Base-by-base conservation (phyloP, 2,797 vertebrate genomes). In the Betta splendens region DNA sequence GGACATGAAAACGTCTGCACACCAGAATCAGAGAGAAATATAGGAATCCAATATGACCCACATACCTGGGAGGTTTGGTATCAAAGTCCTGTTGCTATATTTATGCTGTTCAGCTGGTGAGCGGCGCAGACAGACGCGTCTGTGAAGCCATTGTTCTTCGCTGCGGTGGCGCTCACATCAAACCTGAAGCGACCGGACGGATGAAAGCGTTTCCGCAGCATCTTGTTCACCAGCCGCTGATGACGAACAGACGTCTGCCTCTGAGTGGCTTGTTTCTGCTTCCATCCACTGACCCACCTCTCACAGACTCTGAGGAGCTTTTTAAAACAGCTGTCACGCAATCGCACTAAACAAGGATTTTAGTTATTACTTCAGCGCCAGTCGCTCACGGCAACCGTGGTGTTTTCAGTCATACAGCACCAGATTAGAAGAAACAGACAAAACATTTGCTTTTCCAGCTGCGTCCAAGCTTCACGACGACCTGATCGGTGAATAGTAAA, bases 221-320 rank as follows among this genome's bases (percentile, higher is more conserved):
- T n/a, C n/a, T n/a, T n/a, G n/a, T n/a, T n/a, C n/a, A n/a, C n/a
- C n/a, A n/a, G n/a, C n/a, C 33, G 7, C 25, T 37, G 25, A 64
- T 62, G 31, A 54, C 40, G 13, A 62, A 35, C 37, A 50, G 23
- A n/a, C n/a, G n/a, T n/a, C n/a, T n/a, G n/a, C n/a, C n/a, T n/a
- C n/a, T n/a, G 39, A 28, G 17, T 40, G 42, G 16, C 69, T 42
- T 62, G 32, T 52, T 44, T 40, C 33, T 28, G 46, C 25, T 21
- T 64, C 23, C 67, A 71, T 20, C 52, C 26, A n/a, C 59, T 53
- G 42, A 44, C 26, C 35, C 23, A 21, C 2, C 33, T 60, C 69
- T 75, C 72, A 78, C 50, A 43, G 47, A 60, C 64, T 52, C 50
- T 18, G 11, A 55, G 65, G 69, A 55, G 56, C 43, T 69, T 85